Percentiles rank a stretch among this genome's conserved stretches.
Conservation (phyloP, 2,797 vertebrate species). For the Microhierax caerulescens region DNA sequence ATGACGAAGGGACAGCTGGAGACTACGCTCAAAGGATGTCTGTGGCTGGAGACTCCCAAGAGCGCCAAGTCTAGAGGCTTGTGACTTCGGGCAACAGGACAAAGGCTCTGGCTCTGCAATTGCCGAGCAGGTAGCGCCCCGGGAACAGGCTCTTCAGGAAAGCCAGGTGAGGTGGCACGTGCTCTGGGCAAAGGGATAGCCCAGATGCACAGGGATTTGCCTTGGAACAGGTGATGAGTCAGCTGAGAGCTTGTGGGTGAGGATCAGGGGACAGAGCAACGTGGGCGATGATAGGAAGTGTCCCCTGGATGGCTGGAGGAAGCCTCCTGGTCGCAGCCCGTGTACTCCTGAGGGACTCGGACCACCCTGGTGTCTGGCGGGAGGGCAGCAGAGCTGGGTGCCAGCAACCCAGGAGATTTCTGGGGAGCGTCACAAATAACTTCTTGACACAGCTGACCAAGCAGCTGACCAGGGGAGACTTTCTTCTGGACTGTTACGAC, state of each 20-base stretch:
- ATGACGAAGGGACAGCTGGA: not conserved
- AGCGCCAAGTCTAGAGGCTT: not conserved
- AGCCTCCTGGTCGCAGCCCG: not conserved
- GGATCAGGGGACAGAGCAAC: not conserved
- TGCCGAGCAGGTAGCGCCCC: not conserved
- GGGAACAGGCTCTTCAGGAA: not conserved
- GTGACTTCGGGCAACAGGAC: not conserved
- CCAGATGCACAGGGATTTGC: not conserved
- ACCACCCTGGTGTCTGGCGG: too few relatives aligned
- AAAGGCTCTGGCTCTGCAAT: not conserved
- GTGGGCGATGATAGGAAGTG: fast-evolving
- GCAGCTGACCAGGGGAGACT: not conserved
- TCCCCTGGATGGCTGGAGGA: not conserved
- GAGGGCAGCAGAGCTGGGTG: not conserved
- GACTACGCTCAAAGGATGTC: not conserved
- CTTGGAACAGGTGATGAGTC: not conserved
- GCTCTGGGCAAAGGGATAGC: not conserved
- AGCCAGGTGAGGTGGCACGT: not conserved
- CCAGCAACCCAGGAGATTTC: not conserved
- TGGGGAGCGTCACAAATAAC: not conserved
- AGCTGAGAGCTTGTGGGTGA: not conserved
- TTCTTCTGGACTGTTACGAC: not conserved
- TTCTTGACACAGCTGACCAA: not conserved
- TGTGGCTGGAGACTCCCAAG: not conserved
- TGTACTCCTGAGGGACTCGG: not conserved